Conservation (phyloP, 2,113 vertebrate genomes). For the Astatotilapia flaviijosephi region DNA sequence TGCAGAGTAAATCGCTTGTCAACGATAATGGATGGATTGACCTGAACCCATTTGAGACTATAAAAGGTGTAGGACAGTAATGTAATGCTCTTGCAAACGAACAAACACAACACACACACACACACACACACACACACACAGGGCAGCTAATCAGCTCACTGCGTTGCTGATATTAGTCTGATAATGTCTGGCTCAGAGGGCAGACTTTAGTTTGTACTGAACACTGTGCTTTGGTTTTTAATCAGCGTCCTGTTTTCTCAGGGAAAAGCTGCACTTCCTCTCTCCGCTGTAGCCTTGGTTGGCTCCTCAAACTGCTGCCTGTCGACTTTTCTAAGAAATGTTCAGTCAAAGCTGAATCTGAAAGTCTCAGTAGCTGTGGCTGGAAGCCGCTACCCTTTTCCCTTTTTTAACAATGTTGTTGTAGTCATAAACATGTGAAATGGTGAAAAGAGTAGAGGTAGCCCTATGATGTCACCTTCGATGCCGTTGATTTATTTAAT, state of each 20-base stretch:
- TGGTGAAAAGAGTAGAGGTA: not conserved
- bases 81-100: not conserved
- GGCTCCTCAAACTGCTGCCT: not conserved
- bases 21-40: not conserved
- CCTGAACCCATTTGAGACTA: not conserved
- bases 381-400: not conserved
- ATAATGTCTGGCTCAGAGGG: not conserved
- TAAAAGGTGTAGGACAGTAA: not conserved
- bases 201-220: not conserved
- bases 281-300: constrained; percentile 8
- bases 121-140: not conserved
- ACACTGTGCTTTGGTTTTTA: constrained; percentile 44
- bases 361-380: not conserved
- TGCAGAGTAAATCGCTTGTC: not conserved
- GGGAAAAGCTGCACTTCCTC: constrained; percentile 25
- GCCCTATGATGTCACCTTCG: not conserved
- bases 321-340: constrained; percentile 17
- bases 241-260: constrained; percentile 45
- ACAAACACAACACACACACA: not conserved
- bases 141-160: not conserved
- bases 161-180: constrained; percentile 2
- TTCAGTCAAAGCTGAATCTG: not conserved
- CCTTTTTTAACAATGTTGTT: not conserved
- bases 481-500: not conserved
- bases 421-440: not conserved